Conservation (phyloP, 2,888 invertebrate genomes). For the Heteromyza rotundicornis region DNA sequence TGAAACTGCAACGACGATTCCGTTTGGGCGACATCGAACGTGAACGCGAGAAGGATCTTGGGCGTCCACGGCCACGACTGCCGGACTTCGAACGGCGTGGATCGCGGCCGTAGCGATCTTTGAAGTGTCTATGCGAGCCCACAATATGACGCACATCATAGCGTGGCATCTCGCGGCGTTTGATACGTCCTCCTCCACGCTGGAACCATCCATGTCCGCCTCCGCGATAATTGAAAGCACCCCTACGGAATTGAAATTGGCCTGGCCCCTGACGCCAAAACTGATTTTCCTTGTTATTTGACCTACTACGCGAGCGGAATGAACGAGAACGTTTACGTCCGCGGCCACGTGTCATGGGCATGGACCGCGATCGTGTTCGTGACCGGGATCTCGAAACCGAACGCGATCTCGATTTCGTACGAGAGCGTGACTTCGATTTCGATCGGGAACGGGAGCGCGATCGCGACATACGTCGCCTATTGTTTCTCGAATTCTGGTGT, state of each 20-base stretch:
- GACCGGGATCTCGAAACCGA: conserved; percentile 13
- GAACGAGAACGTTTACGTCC: conserved; percentile 26
- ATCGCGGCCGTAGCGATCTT: conserved; percentile 82
- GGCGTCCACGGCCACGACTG: conserved; percentile 41
- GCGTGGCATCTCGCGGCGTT: conserved; percentile 79
- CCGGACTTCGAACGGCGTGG: conserved; percentile 58
- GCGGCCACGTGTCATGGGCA: conserved; percentile 28
- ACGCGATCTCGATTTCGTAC: conserved; percentile 15
- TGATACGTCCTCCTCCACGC: conserved; percentile 58
- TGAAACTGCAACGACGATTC: conserved; percentile 49
- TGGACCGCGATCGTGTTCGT: conserved; percentile 8
- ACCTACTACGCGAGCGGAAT: conserved; percentile 39
- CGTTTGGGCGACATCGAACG: conserved; percentile 35
- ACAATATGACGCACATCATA: conserved; percentile 84
- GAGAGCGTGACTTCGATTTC: neutral
- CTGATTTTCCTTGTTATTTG: conserved; percentile 57
- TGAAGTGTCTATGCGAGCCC: conserved; percentile 65
- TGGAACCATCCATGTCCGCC: conserved; percentile 39
- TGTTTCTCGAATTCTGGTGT: conserved; percentile 17
- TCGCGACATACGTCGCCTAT: conserved; percentile 20
- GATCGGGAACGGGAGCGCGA: conserved; percentile 32
- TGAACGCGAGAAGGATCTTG: conserved; percentile 48
- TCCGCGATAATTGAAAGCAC: conserved; percentile 19
- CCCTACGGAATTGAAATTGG: conserved; percentile 53
- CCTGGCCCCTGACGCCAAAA: conserved; percentile 15